These are phyloP conservation scores for Agrotis puta DNA, from an alignment of 2,888 invertebrate genomes.

Conservation along the genomic window DNA sequence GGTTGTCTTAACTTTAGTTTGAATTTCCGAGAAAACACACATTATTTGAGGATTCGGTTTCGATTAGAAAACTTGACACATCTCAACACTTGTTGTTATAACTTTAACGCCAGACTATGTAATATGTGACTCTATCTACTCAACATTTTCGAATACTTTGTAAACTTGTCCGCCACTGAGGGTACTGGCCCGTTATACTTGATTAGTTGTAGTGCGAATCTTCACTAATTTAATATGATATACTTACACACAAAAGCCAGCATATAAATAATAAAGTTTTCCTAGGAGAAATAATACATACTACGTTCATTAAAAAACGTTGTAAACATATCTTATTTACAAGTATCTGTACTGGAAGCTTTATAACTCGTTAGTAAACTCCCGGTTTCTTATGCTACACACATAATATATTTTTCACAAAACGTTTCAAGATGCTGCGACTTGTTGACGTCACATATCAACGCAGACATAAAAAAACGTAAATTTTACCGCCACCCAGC, in stretches of 20 bases:
- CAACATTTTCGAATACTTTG: too few relatives aligned
- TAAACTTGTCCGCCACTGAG: neutral
- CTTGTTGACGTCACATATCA: slow-evolving; percentile 54
- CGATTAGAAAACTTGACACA: neutral
- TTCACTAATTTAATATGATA: neutral
- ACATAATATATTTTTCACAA: slow-evolving; percentile 51
- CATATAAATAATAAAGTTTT: neutral
- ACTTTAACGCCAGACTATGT: neutral
- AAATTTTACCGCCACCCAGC: slow-evolving; percentile 42
- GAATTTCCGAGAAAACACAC: neutral
- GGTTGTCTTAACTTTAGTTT: neutral
- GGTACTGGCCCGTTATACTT: neutral
- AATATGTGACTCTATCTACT: neutral
- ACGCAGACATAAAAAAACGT: slow-evolving; percentile 51
- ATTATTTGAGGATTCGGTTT: neutral
- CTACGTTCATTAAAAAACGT: slow-evolving; percentile 1
- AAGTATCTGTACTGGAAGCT: slow-evolving; percentile 21
- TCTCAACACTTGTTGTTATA: neutral
- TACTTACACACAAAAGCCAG: neutral
- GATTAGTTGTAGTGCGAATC: neutral
- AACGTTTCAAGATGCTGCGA: slow-evolving; percentile 38
- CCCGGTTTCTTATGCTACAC: slow-evolving; percentile 19
- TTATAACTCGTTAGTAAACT: slow-evolving; percentile 33
- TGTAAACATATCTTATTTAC: slow-evolving; percentile 3
- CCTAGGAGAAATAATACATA: neutral